phyloP scores from a whole-genome alignment of 2,113 vertebrate genomes.

The Octodon degus region DNA sequence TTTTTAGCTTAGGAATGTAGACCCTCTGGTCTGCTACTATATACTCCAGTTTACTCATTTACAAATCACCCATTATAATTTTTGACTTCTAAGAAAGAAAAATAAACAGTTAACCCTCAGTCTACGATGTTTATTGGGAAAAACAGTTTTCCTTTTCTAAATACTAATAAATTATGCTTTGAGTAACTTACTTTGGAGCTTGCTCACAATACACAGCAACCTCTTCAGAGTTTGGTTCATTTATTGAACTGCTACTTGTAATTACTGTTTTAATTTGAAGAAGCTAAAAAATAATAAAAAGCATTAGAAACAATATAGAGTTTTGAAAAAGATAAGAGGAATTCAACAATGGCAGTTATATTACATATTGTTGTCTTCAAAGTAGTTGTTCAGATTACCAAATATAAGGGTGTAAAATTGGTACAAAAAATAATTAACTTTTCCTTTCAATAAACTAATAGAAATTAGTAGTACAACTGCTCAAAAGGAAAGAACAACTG shows the following conservation, averaged over 20 bases:
- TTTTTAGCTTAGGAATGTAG: background rate
- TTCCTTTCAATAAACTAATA: no score
- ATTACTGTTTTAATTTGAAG: no score
- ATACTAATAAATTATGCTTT: background rate
- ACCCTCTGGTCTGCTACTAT: background rate
- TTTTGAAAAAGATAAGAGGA: no score
- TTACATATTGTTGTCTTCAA: no score
- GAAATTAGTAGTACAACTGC: no score
- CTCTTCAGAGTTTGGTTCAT: background rate
- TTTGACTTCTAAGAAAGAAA: background rate
- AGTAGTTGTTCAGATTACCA: no score
- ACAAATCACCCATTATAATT: background rate
- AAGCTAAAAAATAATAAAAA: no score
- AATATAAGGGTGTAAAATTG: no score
- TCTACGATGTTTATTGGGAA: background rate
- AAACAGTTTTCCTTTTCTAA: background rate
- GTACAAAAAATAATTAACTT: no score
- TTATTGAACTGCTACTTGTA: background rate
- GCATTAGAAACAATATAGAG: no score
- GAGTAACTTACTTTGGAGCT: background rate
- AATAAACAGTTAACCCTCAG: background rate
- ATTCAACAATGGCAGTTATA: no score
- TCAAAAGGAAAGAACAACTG: no score
- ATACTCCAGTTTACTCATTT: background rate
- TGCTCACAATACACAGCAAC: background rate